These are phyloP conservation scores for Vulpes lagopus DNA, from an alignment of 2,113 vertebrate species.

Conservation along the genomic window DNA sequence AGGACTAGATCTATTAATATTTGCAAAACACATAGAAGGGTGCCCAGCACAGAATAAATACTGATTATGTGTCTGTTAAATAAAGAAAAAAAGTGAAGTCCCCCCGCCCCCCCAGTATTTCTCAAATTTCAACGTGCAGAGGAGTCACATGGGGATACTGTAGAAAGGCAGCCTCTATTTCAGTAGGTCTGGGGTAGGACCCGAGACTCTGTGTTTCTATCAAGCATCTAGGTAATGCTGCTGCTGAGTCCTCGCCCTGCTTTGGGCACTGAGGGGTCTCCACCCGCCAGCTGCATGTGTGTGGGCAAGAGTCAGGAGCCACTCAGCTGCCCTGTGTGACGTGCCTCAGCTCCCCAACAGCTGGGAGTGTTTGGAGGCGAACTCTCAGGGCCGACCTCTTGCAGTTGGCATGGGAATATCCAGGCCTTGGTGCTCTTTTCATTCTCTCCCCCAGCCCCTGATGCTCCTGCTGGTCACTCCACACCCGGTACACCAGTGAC, in stretches of 20 bases:
- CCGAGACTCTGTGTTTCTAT: not conserved
- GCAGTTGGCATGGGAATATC: not conserved
- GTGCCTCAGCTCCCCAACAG: not conserved
- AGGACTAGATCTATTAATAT: not conserved
- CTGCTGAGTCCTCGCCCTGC: too few species aligned
- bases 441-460: not conserved
- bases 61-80: not conserved
- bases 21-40: not conserved
- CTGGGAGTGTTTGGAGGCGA: not conserved
- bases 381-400: not conserved
- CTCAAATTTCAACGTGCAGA: not conserved
- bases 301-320: not conserved
- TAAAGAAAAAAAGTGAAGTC: not conserved
- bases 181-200: not conserved
- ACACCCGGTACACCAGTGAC: accelerated
- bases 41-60: not conserved
- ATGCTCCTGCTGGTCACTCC: not conserved
- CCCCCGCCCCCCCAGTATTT: not conserved
- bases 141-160: not conserved
- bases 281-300: not conserved
- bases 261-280: not conserved
- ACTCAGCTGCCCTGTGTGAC: not conserved
- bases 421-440: not conserved
- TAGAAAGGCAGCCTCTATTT: not conserved
- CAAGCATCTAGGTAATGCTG: not conserved